phyloP scores from a whole-genome alignment of 2,888 invertebrate species.

The Nowickia ferox region DNA sequence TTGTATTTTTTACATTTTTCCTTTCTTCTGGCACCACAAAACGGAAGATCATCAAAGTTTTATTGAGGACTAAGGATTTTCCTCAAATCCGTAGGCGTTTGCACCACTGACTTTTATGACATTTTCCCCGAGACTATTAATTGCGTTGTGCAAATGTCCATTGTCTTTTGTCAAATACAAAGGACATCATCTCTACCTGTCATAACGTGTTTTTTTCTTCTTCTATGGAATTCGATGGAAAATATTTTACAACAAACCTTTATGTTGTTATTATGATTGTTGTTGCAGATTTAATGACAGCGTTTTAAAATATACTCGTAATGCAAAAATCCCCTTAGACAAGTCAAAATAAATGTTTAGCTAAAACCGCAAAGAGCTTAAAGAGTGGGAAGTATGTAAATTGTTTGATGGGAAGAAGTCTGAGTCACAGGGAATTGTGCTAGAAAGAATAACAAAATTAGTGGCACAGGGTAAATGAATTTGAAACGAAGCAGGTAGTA shows the following conservation, averaged over 20 bases:
- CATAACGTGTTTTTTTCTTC: neutral
- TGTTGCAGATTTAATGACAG: neutral
- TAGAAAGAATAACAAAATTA: neutral
- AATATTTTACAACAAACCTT: neutral
- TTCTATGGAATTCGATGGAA: neutral
- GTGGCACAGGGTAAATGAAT: neutral
- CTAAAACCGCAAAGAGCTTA: constrained; percentile 6
- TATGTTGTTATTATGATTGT: neutral
- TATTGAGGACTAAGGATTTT: constrained; percentile 13
- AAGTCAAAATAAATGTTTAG: constrained; percentile 2
- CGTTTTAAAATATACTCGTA: constrained; percentile 23
- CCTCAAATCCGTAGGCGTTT: constrained; percentile 69
- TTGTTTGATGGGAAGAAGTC: neutral
- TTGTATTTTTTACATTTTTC: neutral
- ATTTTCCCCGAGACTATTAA: constrained; percentile 31
- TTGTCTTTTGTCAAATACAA: constrained; percentile 6
- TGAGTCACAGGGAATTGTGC: neutral
- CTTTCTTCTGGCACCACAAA: constrained; percentile 14
- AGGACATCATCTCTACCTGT: constrained; percentile 32
- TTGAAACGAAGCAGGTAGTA: too few species aligned
- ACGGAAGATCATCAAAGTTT: constrained; percentile 55
- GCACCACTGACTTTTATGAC: constrained; percentile 70
- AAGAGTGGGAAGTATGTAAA: neutral
- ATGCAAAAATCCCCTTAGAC: neutral
- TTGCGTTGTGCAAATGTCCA: neutral